phyloP scores from a whole-genome alignment of 92 coral and sea anemone species.

The Ricordea florida region DNA sequence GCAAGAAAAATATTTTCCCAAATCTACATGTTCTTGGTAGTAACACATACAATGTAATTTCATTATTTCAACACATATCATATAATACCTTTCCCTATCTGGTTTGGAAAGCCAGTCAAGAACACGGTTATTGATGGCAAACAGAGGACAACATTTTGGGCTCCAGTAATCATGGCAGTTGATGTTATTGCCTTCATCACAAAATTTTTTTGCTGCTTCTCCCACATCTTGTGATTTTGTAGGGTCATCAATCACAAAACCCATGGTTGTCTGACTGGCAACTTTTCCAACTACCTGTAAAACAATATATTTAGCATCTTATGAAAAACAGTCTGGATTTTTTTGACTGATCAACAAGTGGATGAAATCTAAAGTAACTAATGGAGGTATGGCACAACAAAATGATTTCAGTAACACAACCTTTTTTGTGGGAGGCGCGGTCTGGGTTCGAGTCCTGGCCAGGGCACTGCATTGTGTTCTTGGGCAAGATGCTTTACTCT shows the following conservation, averaged over 20 bases:
- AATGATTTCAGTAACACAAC: background rate
- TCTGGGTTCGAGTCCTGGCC: no score
- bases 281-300: constrained; percentile 28
- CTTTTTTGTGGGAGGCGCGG: no score
- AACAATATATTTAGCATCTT: constrained; percentile 8
- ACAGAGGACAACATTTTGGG: constrained; percentile 50
- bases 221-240: constrained; percentile 44
- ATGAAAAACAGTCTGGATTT: background rate
- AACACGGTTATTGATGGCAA: constrained; percentile 44
- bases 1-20: background rate
- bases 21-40: background rate
- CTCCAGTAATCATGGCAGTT: constrained; percentile 12
- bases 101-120: constrained; percentile 56
- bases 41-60: background rate
- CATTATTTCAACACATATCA: background rate
- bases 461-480: no score
- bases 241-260: constrained; percentile 55
- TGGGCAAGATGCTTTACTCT: no score
- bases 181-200: constrained; percentile 23
- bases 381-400: constrained; percentile 3
- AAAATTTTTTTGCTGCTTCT: constrained; percentile 56
- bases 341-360: background rate
- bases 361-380: background rate
- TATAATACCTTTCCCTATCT: constrained; percentile 39
- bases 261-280: constrained; percentile 51